A percentile compares a stretch with the other conserved stretches of the same genome.
Conservation (phyloP, 2,888 invertebrate species). For the Coelopa pilipes region DNA sequence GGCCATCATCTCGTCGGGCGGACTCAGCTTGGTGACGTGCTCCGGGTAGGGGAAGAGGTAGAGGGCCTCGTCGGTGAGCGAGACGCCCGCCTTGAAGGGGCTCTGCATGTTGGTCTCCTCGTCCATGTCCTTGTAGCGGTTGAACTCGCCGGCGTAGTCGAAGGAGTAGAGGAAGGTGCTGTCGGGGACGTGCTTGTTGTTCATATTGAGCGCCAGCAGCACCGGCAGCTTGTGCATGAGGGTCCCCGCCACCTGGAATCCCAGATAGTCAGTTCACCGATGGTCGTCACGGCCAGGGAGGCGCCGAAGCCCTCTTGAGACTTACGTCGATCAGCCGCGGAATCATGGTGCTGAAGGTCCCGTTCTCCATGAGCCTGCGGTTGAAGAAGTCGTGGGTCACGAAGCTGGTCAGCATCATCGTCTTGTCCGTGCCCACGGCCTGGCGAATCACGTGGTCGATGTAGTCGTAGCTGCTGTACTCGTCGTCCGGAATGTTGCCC, state of each 20-base stretch:
- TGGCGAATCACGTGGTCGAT: constrained; percentile 61
- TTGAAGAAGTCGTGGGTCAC: constrained; percentile 67
- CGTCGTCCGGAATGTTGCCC: constrained; percentile 59
- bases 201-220: constrained; percentile 64
- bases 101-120: constrained; percentile 64
- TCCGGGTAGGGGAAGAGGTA: constrained; percentile 69
- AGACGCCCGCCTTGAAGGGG: constrained; percentile 68
- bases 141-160: constrained; percentile 67
- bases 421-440: constrained; percentile 65
- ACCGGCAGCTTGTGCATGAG: constrained; percentile 68
- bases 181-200: constrained; percentile 60
- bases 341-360: constrained; percentile 66
- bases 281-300: not conserved
- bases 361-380: constrained; percentile 62
- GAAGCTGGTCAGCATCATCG: constrained; percentile 66
- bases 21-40: constrained; percentile 60
- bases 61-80: constrained; percentile 71
- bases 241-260: constrained; percentile 66
- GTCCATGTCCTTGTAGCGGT: constrained; percentile 65
- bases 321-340: constrained; percentile 69
- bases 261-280: not conserved
- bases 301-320: constrained; percentile 30
- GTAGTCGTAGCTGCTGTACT: constrained; percentile 57
- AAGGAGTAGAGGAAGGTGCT: constrained; percentile 69
- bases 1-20: constrained; percentile 64